These are phyloP conservation scores for Drosophila pseudotakahashii DNA, from an alignment of 2,888 invertebrate genomes.

Conservation along the genomic window DNA sequence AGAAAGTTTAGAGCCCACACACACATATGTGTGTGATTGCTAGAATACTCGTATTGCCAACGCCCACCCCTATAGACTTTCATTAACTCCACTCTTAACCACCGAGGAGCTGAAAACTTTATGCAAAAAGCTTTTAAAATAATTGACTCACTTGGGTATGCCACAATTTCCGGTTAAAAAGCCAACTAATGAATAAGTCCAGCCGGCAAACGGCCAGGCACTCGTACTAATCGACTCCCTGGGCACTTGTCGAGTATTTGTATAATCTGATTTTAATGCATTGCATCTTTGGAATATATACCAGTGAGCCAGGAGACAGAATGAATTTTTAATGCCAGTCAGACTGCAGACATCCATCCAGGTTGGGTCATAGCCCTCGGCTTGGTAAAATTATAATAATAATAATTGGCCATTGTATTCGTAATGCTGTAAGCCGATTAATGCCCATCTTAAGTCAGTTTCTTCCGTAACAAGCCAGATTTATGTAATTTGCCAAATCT, in stretches of 20 bases:
- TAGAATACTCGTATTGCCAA: no score
- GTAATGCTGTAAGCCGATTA: slow-evolving; percentile 73
- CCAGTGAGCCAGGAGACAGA: slow-evolving; percentile 39
- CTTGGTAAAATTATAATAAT: not conserved
- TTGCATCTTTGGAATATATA: slow-evolving; percentile 68
- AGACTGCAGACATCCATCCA: slow-evolving; percentile 25
- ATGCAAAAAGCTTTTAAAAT: slow-evolving; percentile 81
- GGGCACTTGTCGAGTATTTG: slow-evolving; percentile 62
- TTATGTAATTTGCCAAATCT: slow-evolving; percentile 42
- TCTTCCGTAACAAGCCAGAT: slow-evolving; percentile 40
- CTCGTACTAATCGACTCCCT: slow-evolving; percentile 29
- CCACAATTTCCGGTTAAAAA: slow-evolving; percentile 78
- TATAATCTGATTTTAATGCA: slow-evolving; percentile 69
- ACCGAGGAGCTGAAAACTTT: slow-evolving; percentile 62
- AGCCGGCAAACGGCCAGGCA: slow-evolving; percentile 15
- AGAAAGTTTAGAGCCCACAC: slow-evolving; percentile 39
- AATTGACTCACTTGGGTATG: slow-evolving; percentile 80
- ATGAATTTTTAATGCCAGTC: slow-evolving; percentile 58
- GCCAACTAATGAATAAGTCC: slow-evolving; percentile 72
- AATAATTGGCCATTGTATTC: slow-evolving; percentile 28
- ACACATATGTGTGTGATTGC: slow-evolving; percentile 28
- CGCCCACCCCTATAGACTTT: slow-evolving; percentile 31
- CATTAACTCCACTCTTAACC: slow-evolving; percentile 68
- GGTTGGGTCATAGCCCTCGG: not conserved
- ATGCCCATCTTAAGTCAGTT: slow-evolving; percentile 50